These are phyloP conservation scores for Ectropis grisescens DNA, from an alignment of 1,140 invertebrate genomes.

Conservation along the genomic window DNA sequence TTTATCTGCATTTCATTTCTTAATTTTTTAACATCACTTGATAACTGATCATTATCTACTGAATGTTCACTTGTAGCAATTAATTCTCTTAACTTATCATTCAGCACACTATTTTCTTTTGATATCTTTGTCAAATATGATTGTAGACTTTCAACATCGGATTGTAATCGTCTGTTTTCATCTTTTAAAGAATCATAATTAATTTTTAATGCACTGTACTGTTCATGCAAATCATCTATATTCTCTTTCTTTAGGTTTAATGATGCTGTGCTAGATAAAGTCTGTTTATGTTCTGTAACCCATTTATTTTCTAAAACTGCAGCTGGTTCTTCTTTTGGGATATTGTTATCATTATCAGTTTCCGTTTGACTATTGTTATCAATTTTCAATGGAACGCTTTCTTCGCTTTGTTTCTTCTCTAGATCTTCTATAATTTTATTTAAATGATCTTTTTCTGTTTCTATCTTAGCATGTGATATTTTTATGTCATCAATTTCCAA, in stretches of 20 bases:
- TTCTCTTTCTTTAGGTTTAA: slow-evolving; percentile 9
- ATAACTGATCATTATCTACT: slow-evolving; percentile 25
- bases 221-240: slow-evolving; percentile 6
- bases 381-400: too few species aligned
- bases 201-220: slow-evolving; percentile 22
- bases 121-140: slow-evolving; percentile 61
- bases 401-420: slow-evolving; percentile 48
- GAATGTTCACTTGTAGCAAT: slow-evolving; percentile 47
- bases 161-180: slow-evolving; percentile 54
- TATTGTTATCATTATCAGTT: too few species aligned
- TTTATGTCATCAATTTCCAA: slow-evolving; percentile 61
- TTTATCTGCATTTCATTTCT: slow-evolving; percentile 27
- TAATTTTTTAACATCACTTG: slow-evolving; percentile 18
- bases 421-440: slow-evolving; percentile 58
- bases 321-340: background rate
- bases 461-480: slow-evolving; percentile 60
- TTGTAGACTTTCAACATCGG: slow-evolving; percentile 64
- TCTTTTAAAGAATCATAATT: slow-evolving; percentile 47
- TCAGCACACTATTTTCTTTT: slow-evolving; percentile 61
- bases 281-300: background rate
- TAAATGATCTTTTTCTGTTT: slow-evolving; percentile 66
- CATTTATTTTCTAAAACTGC: slow-evolving; percentile 3
- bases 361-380: too few species aligned
- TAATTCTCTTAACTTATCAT: slow-evolving; percentile 58
- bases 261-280: too few species aligned